Conservation (phyloP, 2,797 vertebrate genomes). For the Gymnodraco acuticeps region DNA sequence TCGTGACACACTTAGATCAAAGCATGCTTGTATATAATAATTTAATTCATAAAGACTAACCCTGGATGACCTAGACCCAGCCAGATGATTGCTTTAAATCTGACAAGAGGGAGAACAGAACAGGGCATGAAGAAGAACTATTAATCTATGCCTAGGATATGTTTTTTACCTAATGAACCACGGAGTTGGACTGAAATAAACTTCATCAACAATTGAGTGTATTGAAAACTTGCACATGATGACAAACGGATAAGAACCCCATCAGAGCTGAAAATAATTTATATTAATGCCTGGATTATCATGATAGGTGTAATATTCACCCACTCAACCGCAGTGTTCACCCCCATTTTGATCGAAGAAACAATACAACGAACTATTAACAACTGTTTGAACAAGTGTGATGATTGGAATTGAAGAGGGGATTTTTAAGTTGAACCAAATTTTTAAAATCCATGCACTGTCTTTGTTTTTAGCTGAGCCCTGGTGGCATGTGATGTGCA, state of each 20-base stretch:
- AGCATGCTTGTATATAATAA: not conserved
- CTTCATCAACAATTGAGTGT: slow-evolving; percentile 2
- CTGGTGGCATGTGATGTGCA: slow-evolving; percentile 54
- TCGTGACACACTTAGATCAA: not conserved
- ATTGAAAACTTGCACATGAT: not conserved
- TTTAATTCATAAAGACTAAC: slow-evolving; percentile 35
- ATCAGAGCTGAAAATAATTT: not conserved
- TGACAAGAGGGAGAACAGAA: slow-evolving; percentile 20
- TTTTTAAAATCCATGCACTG: not conserved
- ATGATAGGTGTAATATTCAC: too few relatives aligned
- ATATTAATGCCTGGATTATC: too few relatives aligned
- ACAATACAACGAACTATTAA: not conserved
- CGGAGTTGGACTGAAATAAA: not conserved
- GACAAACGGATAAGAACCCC: not conserved
- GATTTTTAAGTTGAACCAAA: not conserved
- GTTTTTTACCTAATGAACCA: slow-evolving; percentile 19
- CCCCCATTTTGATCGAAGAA: not conserved
- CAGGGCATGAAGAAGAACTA: slow-evolving; percentile 41
- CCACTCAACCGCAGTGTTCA: not conserved
- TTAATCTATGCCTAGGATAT: slow-evolving; percentile 64
- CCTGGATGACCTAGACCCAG: slow-evolving; percentile 15
- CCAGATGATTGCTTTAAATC: slow-evolving; percentile 6
- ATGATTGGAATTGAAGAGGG: not conserved
- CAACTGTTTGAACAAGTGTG: not conserved
- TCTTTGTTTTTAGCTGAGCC: slow-evolving; percentile 1